A percentile compares a stretch with the other conserved stretches of the same genome.
Conservation (phyloP, 2,888 invertebrate species). For the Ectemnius continuus region DNA sequence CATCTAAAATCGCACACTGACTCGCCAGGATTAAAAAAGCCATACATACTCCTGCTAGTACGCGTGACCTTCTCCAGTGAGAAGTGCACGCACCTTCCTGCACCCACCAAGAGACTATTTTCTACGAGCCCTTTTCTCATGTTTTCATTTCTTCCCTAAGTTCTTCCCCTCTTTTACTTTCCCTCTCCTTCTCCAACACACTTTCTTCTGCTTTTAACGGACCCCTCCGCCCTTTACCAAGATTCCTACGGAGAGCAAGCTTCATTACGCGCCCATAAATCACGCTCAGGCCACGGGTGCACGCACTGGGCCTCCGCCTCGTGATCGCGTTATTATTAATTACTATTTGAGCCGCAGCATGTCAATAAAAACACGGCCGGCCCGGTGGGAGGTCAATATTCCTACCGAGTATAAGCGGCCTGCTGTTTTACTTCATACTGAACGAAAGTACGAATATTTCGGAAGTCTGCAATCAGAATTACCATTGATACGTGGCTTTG, state of each 20-base stretch:
- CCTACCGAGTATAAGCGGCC: no score
- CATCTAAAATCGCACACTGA: no score
- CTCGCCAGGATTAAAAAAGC: no score
- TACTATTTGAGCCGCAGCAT: constrained; percentile 39
- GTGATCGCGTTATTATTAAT: constrained; percentile 60
- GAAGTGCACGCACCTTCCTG: constrained; percentile 50
- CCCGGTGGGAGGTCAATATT: no score
- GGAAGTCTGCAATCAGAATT: no score
- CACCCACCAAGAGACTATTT: constrained; percentile 36
- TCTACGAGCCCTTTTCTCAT: constrained; percentile 15
- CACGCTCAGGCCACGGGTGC: constrained; percentile 42
- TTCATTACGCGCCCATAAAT: constrained; percentile 67
- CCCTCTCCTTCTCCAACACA: constrained; percentile 29
- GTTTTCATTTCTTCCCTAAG: background rate
- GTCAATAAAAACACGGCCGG: no score
- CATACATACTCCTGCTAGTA: no score
- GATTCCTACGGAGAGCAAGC: constrained; percentile 59
- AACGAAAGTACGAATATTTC: no score
- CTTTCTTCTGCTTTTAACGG: constrained; percentile 13
- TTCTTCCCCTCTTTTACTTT: constrained; percentile 2
- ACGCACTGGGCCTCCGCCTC: constrained; percentile 43
- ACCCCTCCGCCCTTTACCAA: constrained; percentile 34
- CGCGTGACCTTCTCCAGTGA: background rate
- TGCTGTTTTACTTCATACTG: no score
- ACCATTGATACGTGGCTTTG: no score